Evolutionary conservation across 2,888 invertebrate species (phyloP).

Genomic region (Sarcophaga variegata): DNA sequence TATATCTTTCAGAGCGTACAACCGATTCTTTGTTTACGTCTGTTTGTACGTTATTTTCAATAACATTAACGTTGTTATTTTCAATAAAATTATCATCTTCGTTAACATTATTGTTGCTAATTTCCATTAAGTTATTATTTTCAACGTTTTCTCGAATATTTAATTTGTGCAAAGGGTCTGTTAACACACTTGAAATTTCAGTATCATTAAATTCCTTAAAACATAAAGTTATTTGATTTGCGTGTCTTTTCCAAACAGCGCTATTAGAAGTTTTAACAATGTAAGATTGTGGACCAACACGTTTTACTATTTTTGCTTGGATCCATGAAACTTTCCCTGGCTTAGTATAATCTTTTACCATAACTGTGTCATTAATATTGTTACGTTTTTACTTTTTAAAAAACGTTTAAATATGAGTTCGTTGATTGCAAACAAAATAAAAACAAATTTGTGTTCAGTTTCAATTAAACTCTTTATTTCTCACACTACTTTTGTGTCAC

Average conservation of each 20-base stretch:
- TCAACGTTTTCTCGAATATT: background rate
- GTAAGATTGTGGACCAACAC: constrained; percentile 16
- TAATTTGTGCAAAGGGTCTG: constrained; percentile 14
- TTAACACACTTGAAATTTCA: constrained; percentile 1
- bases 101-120: background rate
- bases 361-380: constrained; percentile 17
- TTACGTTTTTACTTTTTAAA: too few species aligned
- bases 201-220: background rate
- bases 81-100: background rate
- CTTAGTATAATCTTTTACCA: constrained; percentile 25
- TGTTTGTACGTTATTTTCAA: background rate
- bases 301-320: constrained; percentile 15
- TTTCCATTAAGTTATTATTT: background rate
- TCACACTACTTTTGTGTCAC: too few species aligned
- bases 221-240: constrained; percentile 31
- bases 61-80: background rate
- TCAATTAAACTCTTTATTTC: too few species aligned
- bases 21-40: constrained; percentile 11
- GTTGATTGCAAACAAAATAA: too few species aligned
- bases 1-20: background rate
- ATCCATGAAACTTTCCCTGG: constrained; percentile 33
- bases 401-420: too few species aligned
- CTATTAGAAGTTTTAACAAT: constrained; percentile 23
- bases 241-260: constrained; percentile 34
- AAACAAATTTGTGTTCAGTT: too few species aligned